Base-by-base conservation (phyloP, 2,797 vertebrate species). In the Babyrousa celebensis region DNA sequence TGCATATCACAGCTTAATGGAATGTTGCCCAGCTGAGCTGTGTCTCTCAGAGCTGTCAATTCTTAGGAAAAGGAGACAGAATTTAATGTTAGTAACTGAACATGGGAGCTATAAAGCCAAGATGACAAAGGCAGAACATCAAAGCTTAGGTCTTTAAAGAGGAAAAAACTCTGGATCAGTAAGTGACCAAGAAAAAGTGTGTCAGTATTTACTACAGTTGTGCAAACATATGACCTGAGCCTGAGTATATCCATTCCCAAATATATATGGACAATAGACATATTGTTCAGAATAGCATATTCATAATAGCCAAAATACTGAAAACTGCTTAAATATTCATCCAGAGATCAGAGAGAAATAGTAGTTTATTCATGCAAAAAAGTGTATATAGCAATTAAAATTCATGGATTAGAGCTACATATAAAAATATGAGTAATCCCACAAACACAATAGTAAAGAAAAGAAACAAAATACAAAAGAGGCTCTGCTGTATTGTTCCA, bases 271-370 rank as follows among this genome's bases (percentile, higher is more conserved):
- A 60, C 1, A 27, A 72, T 43, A 40, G 9, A 71, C 40, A 20
- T 54, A 7, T 6, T 43, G 25, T 32, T 71, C 16, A 60, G 5
- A 65, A 14, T 7, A 89, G 6, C 8, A 63, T 78, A 94, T 65
- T 92, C 23, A 52, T 67, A n/a, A 82, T 17, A 75, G 12, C 27
- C n/a, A 36, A 91, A 94, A n/a, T 27, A 75, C 2, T 14, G 29
- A 80, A 80, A 94, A 95, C 5, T 74, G 43, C 15, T 91, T 85
- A 95, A 91, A 67, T 58, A 54, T 85, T 27, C 4, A 65, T n/a
- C 52, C 18, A 87, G 10, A 67, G 17, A 91, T 58, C 82, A n/a
- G 32, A 78, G 17, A 95, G 12, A 92, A 93, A 84, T 54, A 65
- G 11, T 62, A 25, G 27, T 56, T 9, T 67, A 60, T 54, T 83